phyloP scores from a whole-genome alignment of 2,113 vertebrate genomes.

The Lycaon pictus region DNA sequence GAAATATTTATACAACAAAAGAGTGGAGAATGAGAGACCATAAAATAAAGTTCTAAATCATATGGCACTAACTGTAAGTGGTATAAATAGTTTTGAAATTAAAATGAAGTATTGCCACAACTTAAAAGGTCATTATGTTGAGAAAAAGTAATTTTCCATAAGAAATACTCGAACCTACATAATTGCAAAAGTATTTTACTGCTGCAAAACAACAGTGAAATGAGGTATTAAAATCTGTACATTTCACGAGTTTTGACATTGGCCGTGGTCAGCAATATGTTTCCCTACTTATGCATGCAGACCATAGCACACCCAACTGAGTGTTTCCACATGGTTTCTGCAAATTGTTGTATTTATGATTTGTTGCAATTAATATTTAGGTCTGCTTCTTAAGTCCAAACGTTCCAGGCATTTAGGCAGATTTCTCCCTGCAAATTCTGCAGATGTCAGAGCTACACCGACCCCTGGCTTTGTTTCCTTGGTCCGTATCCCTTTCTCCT shows the following conservation, averaged over 20 bases:
- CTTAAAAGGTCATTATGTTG: conserved; percentile 67
- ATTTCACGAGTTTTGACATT: conserved; percentile 51
- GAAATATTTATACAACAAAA: conserved; percentile 39
- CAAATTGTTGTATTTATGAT: conserved; percentile 28
- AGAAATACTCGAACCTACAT: conserved; percentile 45
- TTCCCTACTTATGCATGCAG: background rate
- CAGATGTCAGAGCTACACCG: background rate
- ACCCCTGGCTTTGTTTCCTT: background rate
- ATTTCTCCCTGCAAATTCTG: conserved; percentile 17
- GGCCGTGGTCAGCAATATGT: background rate
- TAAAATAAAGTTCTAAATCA: conserved; percentile 55
- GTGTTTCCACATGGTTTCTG: conserved; percentile 52
- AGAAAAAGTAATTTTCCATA: conserved; percentile 73
- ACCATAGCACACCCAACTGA: background rate
- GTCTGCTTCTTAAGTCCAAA: conserved; percentile 8
- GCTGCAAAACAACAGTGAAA: conserved; percentile 67
- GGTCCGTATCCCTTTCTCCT: background rate
- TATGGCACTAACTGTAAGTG: conserved; percentile 11
- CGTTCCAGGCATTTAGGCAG: background rate
- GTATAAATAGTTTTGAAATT: conserved; percentile 68
- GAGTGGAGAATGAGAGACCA: background rate
- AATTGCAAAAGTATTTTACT: conserved; percentile 68
- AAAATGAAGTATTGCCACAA: conserved; percentile 64
- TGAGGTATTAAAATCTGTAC: conserved; percentile 55
- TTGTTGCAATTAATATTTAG: conserved; percentile 65